Evolutionary conservation across 2,888 invertebrate genomes (phyloP).

Genomic region (Neoaliturus tenellus): DNA sequence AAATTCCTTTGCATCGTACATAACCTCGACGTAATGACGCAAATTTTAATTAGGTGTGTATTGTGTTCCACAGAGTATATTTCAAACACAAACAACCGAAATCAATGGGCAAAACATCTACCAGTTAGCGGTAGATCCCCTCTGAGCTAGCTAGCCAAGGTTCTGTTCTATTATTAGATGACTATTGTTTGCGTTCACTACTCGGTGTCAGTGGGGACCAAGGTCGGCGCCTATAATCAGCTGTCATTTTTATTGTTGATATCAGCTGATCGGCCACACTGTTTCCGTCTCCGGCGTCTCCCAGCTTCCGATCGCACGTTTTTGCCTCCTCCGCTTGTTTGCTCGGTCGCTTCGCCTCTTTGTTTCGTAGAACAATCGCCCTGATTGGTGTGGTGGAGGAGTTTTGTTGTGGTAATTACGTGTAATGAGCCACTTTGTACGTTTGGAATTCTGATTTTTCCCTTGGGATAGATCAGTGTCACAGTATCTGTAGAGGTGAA

Average conservation of each 20-base stretch:
- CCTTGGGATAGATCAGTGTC: conserved; percentile 24
- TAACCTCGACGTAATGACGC: too few species aligned
- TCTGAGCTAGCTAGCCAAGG: not conserved
- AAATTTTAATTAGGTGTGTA: too few species aligned
- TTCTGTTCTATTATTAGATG: not conserved
- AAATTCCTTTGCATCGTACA: too few species aligned
- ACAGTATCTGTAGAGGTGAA: not conserved
- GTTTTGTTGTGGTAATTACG: conserved; percentile 2
- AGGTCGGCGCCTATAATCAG: conserved; percentile 3
- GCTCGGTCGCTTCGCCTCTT: not conserved
- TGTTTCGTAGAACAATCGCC: not conserved
- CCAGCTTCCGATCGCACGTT: not conserved
- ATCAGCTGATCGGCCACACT: not conserved
- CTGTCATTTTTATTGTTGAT: not conserved
- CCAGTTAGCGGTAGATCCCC: not conserved
- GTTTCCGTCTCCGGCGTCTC: not conserved
- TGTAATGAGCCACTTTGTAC: not conserved
- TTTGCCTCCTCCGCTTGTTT: not conserved
- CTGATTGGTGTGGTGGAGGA: not conserved
- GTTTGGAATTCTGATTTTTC: conserved; percentile 3
- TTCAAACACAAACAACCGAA: too few species aligned
- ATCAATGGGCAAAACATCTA: not conserved
- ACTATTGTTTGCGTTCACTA: not conserved
- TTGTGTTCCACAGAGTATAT: too few species aligned
- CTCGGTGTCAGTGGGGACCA: not conserved